Base-by-base conservation (phyloP, 2,888 invertebrate genomes). In the Chesias legatella region DNA sequence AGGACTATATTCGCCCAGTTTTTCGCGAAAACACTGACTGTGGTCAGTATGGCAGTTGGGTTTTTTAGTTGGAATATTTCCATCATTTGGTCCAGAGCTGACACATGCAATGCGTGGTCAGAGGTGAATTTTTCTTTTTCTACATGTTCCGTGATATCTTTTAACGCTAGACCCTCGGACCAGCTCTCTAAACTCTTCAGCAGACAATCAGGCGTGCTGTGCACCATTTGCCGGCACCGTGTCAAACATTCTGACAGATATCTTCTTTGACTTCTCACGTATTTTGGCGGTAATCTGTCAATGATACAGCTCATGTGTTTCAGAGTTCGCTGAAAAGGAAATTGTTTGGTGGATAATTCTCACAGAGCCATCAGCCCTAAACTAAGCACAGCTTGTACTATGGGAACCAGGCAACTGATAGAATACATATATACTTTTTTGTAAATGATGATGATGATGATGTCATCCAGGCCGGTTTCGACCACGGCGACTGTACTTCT, bases 71-170 rank as follows among this genome's bases (percentile, higher is more conserved):
- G 31, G 23, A 36, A 48, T 1, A 60, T 26, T 4, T 58, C 42
- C 1, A 63, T 44, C 39, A 69, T 49, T 0, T 60, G 42, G 25
- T 51, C 62, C 1, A 76, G 29, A 0, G 63, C 49, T 8, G 56
- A 37, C 0, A 57, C 33, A 0, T 24, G 24, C 0, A 50, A 20
- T 0, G 48, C 46, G 13, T 67, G 52, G 1, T 63, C 43, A 0
- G 38, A 0, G 0, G 49, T 24, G 3, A 65, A 51, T 0, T 24
- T 34, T 10, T 63, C 51, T 17, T 58, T 60, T 25, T 63, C 50
- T 1, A 73, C 46, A 7, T 49, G 40, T 5, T 60, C 41, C 0
- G 61, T 57, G 4, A 77, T 61, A 5, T 52, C 49, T 7, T 53
- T 33, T 0, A 74, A 3, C 0, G 60, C 58, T 1, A 60, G 6